These are phyloP conservation scores for Drosophila rufa DNA, from an alignment of 1,140 invertebrate species.

Conservation along the genomic window DNA sequence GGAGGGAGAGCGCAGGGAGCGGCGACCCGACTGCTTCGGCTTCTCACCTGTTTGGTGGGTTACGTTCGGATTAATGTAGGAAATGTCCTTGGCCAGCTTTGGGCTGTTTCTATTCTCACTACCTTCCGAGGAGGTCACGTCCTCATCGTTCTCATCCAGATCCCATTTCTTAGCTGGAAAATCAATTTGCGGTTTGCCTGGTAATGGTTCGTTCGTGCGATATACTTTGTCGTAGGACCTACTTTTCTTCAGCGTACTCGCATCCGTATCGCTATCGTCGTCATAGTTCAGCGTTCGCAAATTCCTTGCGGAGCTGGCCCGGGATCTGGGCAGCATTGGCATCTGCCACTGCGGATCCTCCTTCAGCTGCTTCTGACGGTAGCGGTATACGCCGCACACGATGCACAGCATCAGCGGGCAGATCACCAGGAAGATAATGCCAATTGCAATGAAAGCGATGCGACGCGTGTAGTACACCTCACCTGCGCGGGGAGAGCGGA, in stretches of 20 bases:
- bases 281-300: conserved; percentile 81
- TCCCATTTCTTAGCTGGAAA: conserved; percentile 93
- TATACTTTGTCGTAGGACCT: conserved; percentile 92
- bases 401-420: conserved; percentile 91
- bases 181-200: conserved; percentile 90
- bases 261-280: conserved; percentile 82
- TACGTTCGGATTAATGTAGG: conserved; percentile 85
- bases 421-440: conserved; percentile 91
- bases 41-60: conserved; percentile 79
- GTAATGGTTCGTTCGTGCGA: conserved; percentile 92
- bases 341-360: conserved; percentile 85
- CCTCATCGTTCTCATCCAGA: conserved; percentile 88
- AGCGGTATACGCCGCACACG: conserved; percentile 89
- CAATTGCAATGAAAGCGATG: conserved; percentile 89
- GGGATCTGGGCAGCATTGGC: conserved; percentile 85
- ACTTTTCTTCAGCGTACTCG: conserved; percentile 87
- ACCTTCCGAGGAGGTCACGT: conserved; percentile 87
- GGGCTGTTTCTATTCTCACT: conserved; percentile 86
- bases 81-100: conserved; percentile 87
- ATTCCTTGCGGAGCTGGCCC: conserved; percentile 87
- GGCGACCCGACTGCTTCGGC: conserved; percentile 86
- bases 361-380: conserved; percentile 87
- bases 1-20: conserved; percentile 85
- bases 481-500: conserved; percentile 59
- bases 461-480: conserved; percentile 85